These are phyloP conservation scores for Synergus gifuensis DNA, from an alignment of 2,888 invertebrate genomes.

Conservation along the genomic window DNA sequence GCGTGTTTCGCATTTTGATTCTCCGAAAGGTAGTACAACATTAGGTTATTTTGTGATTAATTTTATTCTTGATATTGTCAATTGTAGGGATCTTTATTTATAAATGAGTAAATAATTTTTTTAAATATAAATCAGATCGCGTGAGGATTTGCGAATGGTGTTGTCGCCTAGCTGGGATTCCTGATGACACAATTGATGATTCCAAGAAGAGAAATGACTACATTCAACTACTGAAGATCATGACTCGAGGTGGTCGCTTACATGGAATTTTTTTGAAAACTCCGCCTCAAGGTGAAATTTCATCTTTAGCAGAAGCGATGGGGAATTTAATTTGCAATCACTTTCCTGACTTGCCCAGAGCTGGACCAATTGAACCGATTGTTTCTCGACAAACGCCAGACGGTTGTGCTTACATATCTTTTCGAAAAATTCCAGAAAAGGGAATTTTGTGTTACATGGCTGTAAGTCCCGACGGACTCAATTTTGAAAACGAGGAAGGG, in stretches of 20 bases:
- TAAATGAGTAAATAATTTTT: background rate
- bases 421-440: slow-evolving; percentile 79
- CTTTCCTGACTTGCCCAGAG: slow-evolving; percentile 77
- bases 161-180: slow-evolving; percentile 77
- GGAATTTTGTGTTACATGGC: slow-evolving; percentile 81
- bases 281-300: slow-evolving; percentile 76
- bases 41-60: too few relatives aligned
- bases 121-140: slow-evolving; percentile 74
- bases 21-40: slow-evolving; percentile 60
- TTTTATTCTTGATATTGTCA: too few relatives aligned
- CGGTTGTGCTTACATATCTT: slow-evolving; percentile 79
- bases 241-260: slow-evolving; percentile 77
- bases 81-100: too few relatives aligned
- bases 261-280: slow-evolving; percentile 78
- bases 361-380: slow-evolving; percentile 79
- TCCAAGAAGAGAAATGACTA: slow-evolving; percentile 79
- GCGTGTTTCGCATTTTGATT: slow-evolving; percentile 61
- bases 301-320: slow-evolving; percentile 78
- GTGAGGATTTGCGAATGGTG: slow-evolving; percentile 80
- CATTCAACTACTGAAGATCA: slow-evolving; percentile 79
- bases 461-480: slow-evolving; percentile 76
- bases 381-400: slow-evolving; percentile 79
- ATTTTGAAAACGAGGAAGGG: slow-evolving; percentile 27
- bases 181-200: slow-evolving; percentile 77
- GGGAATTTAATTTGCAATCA: slow-evolving; percentile 71